Evolutionary conservation across 2,797 vertebrate species (phyloP), one percentile per base, ranked within the genome.

Genomic region (Natrix natrix): DNA sequence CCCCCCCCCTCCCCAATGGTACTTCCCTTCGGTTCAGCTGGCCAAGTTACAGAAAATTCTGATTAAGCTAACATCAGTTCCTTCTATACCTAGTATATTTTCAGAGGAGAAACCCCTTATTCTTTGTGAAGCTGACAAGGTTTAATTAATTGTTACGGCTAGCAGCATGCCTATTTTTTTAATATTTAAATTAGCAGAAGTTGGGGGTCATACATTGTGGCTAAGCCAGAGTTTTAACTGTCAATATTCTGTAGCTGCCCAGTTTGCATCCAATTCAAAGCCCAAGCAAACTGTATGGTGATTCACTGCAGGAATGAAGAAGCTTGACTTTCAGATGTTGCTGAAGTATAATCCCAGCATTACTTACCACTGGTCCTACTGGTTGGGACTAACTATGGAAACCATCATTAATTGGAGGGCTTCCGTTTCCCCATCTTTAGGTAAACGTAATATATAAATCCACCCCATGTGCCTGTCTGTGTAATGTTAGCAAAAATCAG

Each of bases 41-140:
- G 90, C 57, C 66, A 91, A 91, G 52, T 74, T 43, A 60, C 60
- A 91, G 48, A 91, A 90, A 93, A 32, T 60, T 91, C 60, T 59
- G 55, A 87, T 66, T 63, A 59, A 26, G 8, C 1, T 74, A 93
- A 74, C 20, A 91, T 54, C 87, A 66, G 89, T 78, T 59, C 43
- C 20, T 37, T 93, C 54, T 88, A 37, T 14, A 61, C 54, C 43
- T 48, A 48, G 78, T 48, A 83, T 48, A 48, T 83, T 48, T 83
- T 52, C 4, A 66, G 17, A 83, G 37, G 90, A 2, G 7, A 89
- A 89, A 88, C 89, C n/a, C 32, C 11, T 28, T 43, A 83, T 7
- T 37, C 17, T 60, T 74, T 55, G 54, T 69, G 37, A 74, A 91
- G 66, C 24, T 83, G 14, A 83, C 16, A 56, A n/a, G 16, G 11